phyloP scores from a whole-genome alignment of 2,113 vertebrate species.

The Lepus europaeus region DNA sequence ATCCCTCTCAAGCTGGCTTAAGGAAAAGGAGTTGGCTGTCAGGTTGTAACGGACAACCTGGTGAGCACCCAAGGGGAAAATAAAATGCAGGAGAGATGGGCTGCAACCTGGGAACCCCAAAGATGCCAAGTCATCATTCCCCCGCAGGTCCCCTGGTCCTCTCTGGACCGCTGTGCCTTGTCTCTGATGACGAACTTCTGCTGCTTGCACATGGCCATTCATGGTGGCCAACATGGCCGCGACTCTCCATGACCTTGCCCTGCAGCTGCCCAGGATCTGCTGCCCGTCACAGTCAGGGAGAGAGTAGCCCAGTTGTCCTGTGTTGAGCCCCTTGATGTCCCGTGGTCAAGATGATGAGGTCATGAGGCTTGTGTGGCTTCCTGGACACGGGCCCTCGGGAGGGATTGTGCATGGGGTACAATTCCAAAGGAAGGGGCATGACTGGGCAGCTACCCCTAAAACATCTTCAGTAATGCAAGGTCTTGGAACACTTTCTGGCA shows the following conservation, averaged over 20 bases:
- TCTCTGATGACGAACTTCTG: neutral
- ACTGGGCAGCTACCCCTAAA: neutral
- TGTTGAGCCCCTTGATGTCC: fast-evolving
- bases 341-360: neutral
- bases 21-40: neutral
- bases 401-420: neutral
- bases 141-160: neutral
- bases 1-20: neutral
- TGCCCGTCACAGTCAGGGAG: neutral
- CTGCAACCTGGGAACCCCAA: neutral
- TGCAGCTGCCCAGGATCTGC: fast-evolving
- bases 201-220: neutral
- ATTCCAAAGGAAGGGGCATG: neutral
- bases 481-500: neutral
- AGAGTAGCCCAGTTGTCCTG: neutral
- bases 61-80: neutral
- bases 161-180: neutral
- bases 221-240: neutral
- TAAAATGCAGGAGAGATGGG: neutral
- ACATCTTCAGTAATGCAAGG: neutral
- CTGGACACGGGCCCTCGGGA: neutral
- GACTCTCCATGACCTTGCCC: neutral
- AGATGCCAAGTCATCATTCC: fast-evolving
- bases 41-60: neutral
- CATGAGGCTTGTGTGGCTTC: neutral